Evolutionary conservation across 2,888 invertebrate species (phyloP).

Genomic region (Scelioninae gen. 1): DNA sequence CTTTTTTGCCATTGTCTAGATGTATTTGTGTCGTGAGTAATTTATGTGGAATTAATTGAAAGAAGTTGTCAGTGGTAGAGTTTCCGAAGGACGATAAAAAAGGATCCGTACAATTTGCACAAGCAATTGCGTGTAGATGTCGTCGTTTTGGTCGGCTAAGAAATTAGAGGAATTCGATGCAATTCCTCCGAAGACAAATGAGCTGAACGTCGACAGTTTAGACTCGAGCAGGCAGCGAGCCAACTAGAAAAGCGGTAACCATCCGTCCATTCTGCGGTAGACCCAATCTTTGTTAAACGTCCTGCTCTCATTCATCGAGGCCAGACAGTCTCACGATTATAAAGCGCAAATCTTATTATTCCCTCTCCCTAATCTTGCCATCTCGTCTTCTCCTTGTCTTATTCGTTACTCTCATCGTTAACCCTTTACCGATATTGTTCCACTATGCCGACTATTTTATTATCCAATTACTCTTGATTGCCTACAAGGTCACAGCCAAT

Average conservation of each 20-base stretch:
- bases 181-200: constrained; percentile 62
- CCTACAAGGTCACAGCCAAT: constrained; percentile 52
- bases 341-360: constrained; percentile 82
- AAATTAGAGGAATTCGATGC: constrained; percentile 63
- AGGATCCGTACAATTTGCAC: constrained; percentile 36
- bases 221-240: constrained; percentile 76
- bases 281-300: constrained; percentile 81
- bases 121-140: constrained; percentile 46
- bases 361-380: constrained; percentile 76
- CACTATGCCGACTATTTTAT: constrained; percentile 75
- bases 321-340: constrained; percentile 83
- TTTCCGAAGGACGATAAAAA: constrained; percentile 19
- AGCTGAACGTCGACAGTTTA: constrained; percentile 62
- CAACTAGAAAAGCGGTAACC: constrained; percentile 73
- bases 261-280: constrained; percentile 76
- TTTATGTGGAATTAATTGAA: constrained; percentile 32
- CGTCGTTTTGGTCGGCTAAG: constrained; percentile 54
- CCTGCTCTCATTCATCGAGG: constrained; percentile 78
- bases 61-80: constrained; percentile 10
- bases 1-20: neutral
- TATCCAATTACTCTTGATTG: constrained; percentile 78
- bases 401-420: constrained; percentile 47
- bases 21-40: constrained; percentile 25
- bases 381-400: constrained; percentile 67
- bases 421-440: constrained; percentile 75